These are phyloP conservation scores for Triplophysa yarkandensis DNA, from an alignment of 2,797 vertebrate species.

Conservation along the genomic window DNA sequence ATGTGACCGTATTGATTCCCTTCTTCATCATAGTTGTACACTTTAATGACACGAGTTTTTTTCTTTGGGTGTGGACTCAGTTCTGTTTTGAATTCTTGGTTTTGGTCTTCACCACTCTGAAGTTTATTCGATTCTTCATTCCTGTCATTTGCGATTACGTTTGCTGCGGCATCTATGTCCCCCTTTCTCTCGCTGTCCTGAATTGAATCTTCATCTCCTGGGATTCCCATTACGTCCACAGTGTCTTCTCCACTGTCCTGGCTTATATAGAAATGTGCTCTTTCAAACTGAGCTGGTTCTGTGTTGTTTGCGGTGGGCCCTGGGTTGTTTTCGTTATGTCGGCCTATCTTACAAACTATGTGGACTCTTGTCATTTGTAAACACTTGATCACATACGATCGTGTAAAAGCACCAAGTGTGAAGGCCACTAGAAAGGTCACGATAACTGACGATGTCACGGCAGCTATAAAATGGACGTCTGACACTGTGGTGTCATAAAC, in stretches of 20 bases:
- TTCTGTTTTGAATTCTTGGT: slow-evolving; percentile 1
- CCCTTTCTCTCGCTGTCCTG: slow-evolving; percentile 45
- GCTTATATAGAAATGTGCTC: slow-evolving; percentile 27
- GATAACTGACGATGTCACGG: slow-evolving; percentile 69
- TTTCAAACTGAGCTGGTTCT: background rate
- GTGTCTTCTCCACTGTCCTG: slow-evolving; percentile 13
- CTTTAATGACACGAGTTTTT: slow-evolving; percentile 69
- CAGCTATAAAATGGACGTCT: slow-evolving; percentile 56
- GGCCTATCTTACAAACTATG: background rate
- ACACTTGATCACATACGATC: slow-evolving; percentile 66
- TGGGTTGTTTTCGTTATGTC: background rate
- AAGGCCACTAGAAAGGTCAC: slow-evolving; percentile 75
- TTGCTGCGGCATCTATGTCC: background rate
- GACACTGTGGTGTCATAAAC: slow-evolving; percentile 11
- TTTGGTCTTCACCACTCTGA: background rate
- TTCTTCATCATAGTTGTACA: slow-evolving; percentile 79
- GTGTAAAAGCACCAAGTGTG: slow-evolving; percentile 68
- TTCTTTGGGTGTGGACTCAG: slow-evolving; percentile 35
- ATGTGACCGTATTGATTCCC: slow-evolving; percentile 70
- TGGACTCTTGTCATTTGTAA: slow-evolving; percentile 22
- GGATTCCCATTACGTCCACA: slow-evolving; percentile 30
- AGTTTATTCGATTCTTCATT: background rate
- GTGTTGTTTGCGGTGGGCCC: slow-evolving; percentile 7
- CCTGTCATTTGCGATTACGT: background rate
- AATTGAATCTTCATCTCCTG: slow-evolving; percentile 12